Base-by-base conservation (phyloP, 2,113 vertebrate genomes). In the Odobenus rosmarus region DNA sequence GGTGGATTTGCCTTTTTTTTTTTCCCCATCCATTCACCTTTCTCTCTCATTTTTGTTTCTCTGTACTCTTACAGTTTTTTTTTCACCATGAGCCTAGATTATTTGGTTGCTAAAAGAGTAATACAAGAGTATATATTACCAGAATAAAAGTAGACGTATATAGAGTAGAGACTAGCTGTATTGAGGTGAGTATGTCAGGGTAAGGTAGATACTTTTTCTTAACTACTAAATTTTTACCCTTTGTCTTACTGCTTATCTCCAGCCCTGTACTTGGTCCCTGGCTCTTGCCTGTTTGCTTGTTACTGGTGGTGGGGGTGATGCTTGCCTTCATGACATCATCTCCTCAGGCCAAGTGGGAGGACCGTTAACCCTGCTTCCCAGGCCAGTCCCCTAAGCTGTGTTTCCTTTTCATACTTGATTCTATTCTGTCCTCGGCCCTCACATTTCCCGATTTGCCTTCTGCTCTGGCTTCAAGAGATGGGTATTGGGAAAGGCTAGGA, bases 11-110 rank as follows among this genome's bases (percentile, higher is more conserved):
- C 26, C 51, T 33, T 23, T 81, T 14, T 88, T 82, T 23, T 36
- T 46, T 26, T 62, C 24, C 31, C 31, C 36, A 21, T 33, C n/a
- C 11, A 10, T 69, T 15, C 23, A 46, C 69, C 81, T 89, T n/a
- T 96, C n/a, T 57, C 14, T 74, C 26, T 90, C 77, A 61, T 83
- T 95, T 74, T 81, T 57, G 13, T 69, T 83, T 91, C 36, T 90
- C 49, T 71, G 13, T 62, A 67, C 19, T 84, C 51, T 57, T 59
- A 42, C 7, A 55, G 0, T 28, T 82, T 89, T 88, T 88, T 23
- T 23, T 14, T 57, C 26, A 82, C 23, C 39, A 61, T 62, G 21
- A 64, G 15, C 15, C 28, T 72, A 77, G 61, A 57, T 94, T 81
- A 80, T 76, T 91, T 39, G 62, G 28, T 57, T 85, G 69, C 49